Conservation (phyloP, 2,888 invertebrate species). For the Hyposoter dolosus region DNA sequence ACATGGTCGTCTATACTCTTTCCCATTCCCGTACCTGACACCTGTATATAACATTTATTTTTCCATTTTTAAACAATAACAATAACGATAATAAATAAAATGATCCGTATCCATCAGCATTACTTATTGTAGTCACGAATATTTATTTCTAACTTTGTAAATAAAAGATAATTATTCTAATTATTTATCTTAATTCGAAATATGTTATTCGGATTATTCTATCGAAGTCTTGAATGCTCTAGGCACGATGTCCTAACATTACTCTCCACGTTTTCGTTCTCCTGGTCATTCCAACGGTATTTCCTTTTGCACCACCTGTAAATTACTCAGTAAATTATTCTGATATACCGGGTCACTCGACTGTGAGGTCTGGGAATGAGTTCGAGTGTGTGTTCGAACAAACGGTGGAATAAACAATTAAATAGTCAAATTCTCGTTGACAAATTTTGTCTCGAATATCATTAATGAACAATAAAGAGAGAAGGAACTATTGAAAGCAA, state of each 20-base stretch:
- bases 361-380: background rate
- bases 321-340: constrained; percentile 75
- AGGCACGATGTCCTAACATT: background rate
- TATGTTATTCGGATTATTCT: background rate
- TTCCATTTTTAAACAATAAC: background rate
- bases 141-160: constrained; percentile 31
- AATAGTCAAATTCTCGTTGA: too few relatives aligned
- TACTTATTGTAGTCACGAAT: constrained; percentile 32
- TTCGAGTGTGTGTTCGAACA: background rate
- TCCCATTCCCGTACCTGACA: constrained; percentile 73
- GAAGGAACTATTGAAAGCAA: constrained; percentile 26
- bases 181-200: background rate
- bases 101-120: background rate
- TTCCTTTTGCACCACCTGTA: constrained; percentile 91
- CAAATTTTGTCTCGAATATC: background rate
- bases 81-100: background rate
- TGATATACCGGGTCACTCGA: background rate
- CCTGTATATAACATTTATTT: constrained; percentile 59
- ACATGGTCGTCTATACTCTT: constrained; percentile 76
- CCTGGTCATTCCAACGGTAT: constrained; percentile 89
- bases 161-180: constrained; percentile 30
- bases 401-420: background rate
- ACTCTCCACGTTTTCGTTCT: background rate
- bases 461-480: background rate
- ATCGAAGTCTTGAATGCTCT: background rate